phyloP scores from a whole-genome alignment of 2,888 invertebrate genomes.

The Ormyrus pomaceus region DNA sequence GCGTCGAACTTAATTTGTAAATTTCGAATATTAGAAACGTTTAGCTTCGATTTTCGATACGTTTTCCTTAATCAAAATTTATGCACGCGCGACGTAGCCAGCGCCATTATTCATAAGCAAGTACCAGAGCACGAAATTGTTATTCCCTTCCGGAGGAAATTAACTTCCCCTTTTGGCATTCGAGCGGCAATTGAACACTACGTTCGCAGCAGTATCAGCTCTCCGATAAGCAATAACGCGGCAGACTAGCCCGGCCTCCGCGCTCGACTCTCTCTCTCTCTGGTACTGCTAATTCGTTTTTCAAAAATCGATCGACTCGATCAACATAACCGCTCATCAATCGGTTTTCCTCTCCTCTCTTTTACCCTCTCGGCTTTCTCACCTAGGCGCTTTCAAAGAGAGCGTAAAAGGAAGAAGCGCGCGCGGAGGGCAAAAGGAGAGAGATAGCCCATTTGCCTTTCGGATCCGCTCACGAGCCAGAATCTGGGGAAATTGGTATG shows the following conservation, averaged over 20 bases:
- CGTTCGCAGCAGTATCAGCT: background rate
- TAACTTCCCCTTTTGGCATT: constrained; percentile 37
- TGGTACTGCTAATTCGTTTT: constrained; percentile 12
- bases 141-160: constrained; percentile 44
- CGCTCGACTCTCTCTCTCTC: background rate
- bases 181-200: constrained; percentile 12
- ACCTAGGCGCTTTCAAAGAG: background rate
- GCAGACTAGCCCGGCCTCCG: background rate
- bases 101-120: constrained; percentile 34
- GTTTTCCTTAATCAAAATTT: constrained; percentile 16
- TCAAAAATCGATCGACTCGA: constrained; percentile 20
- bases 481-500: constrained; percentile 20
- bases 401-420: background rate
- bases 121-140: constrained; percentile 38
- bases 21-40: no score
- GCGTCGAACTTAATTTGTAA: no score
- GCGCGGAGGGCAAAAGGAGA: background rate
- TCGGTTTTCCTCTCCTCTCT: background rate
- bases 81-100: background rate
- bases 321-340: constrained; percentile 17
- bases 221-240: constrained; percentile 29
- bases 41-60: background rate
- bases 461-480: constrained; percentile 13
- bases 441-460: constrained; percentile 11
- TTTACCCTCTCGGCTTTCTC: background rate